A percentile compares a stretch with the other conserved stretches of the same genome.
Evolutionary conservation across 2,113 vertebrate genomes (phyloP).

Genomic region (Ameiurus melas): DNA sequence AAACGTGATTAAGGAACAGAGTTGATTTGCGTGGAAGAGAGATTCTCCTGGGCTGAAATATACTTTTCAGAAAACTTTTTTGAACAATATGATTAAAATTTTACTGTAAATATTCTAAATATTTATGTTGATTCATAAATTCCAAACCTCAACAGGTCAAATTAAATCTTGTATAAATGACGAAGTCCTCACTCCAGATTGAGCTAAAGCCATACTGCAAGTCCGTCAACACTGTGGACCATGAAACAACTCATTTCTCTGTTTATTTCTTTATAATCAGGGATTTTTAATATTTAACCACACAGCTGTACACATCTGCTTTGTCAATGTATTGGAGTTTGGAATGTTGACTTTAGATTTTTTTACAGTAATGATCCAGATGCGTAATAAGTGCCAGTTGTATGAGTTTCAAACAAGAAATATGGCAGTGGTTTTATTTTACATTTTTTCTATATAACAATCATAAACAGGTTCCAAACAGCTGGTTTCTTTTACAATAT

Average conservation of each 20-base stretch:
- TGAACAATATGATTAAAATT: neutral
- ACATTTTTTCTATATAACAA: neutral
- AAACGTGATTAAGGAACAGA: neutral
- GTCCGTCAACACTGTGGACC: neutral
- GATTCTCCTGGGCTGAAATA: neutral
- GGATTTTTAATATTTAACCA: neutral
- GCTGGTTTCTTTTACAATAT: neutral
- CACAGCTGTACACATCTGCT: conserved; percentile 5
- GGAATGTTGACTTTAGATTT: neutral
- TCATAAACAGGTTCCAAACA: neutral
- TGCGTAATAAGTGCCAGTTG: neutral
- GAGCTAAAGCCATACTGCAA: neutral
- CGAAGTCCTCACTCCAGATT: neutral
- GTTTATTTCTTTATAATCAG: neutral
- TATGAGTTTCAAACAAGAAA: neutral
- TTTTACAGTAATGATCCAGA: neutral
- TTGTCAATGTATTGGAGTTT: neutral
- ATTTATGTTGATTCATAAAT: neutral
- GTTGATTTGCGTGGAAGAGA: neutral
- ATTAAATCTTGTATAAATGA: neutral
- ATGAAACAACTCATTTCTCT: neutral
- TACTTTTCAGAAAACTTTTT: neutral
- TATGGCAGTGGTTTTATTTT: neutral
- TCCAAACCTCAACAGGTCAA: neutral
- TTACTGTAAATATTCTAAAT: neutral